Conservation (phyloP, 23 tunicate genomes). For the Trididemnum miniatum region DNA sequence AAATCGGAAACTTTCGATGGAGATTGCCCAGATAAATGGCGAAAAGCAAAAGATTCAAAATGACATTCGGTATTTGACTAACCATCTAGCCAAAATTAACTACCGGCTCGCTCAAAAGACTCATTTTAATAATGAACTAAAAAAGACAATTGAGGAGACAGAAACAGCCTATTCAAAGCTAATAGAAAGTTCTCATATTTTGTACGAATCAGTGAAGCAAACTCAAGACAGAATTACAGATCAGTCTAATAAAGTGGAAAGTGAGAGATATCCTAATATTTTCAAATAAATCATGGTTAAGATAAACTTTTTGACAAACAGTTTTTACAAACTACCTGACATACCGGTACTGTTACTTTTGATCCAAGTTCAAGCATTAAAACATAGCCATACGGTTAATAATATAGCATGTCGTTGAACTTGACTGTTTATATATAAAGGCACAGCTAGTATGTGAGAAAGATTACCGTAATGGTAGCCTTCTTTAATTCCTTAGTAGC, state of each 20-base stretch:
- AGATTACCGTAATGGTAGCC: too few species aligned
- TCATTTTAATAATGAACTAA: slow-evolving; percentile 40
- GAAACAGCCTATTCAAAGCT: slow-evolving; percentile 72
- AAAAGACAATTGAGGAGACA: slow-evolving; percentile 57
- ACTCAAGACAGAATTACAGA: slow-evolving; percentile 17
- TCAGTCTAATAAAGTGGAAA: background rate
- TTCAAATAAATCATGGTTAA: too few species aligned
- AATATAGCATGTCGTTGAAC: too few species aligned
- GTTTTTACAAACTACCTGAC: too few species aligned
- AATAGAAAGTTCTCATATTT: slow-evolving; percentile 71
- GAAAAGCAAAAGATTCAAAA: slow-evolving; percentile 44
- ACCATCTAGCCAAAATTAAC: slow-evolving; percentile 52
- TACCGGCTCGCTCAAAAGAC: slow-evolving; percentile 58
- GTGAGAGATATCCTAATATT: background rate
- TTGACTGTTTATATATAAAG: too few species aligned
- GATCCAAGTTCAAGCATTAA: too few species aligned
- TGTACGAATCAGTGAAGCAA: slow-evolving; percentile 46
- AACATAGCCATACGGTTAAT: too few species aligned
- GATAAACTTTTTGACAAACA: too few species aligned
- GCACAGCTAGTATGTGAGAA: too few species aligned
- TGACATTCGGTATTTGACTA: slow-evolving; percentile 53
- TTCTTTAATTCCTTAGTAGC: too few species aligned
- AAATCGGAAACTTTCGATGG: slow-evolving; percentile 18
- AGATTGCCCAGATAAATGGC: slow-evolving; percentile 28
- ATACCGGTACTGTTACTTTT: too few species aligned